phyloP scores from a whole-genome alignment of 2,888 invertebrate species.

The Himalopsyche kuldschensis region DNA sequence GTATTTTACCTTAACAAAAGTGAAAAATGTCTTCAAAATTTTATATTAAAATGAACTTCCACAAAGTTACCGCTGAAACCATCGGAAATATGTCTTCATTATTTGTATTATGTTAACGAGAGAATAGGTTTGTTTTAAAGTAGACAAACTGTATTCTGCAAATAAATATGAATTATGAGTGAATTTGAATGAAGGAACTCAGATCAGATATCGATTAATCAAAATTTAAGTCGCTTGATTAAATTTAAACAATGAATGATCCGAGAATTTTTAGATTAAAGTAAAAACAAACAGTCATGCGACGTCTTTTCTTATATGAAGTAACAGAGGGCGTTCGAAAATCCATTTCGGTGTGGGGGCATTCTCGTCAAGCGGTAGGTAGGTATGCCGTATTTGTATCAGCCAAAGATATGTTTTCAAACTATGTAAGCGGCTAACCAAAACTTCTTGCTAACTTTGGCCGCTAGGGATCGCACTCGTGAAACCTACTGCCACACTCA shows the following conservation, averaged over 20 bases:
- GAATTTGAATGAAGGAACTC: neutral
- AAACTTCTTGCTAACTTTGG: constrained; percentile 30
- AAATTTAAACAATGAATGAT: neutral
- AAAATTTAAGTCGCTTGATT: neutral
- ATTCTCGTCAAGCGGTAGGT: constrained; percentile 19
- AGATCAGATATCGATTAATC: neutral
- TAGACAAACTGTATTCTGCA: neutral
- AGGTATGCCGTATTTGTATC: constrained; percentile 34
- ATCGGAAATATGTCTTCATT: neutral
- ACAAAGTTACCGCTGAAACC: too few species aligned
- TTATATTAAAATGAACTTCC: too few species aligned
- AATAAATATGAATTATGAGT: neutral
- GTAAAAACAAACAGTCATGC: neutral
- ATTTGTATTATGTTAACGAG: neutral
- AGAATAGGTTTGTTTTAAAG: neutral
- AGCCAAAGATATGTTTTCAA: constrained; percentile 38
- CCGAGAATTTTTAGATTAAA: neutral
- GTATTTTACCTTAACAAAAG: too few species aligned
- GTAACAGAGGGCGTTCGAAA: neutral
- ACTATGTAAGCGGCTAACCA: constrained; percentile 34
- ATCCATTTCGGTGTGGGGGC: constrained; percentile 14
- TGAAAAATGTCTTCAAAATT: too few species aligned
- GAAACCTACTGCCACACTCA: constrained; percentile 22
- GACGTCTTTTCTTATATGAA: neutral
- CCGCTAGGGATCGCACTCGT: constrained; percentile 18